Base-by-base conservation (phyloP, 2,888 invertebrate genomes). In the Celastrina argiolus region DNA sequence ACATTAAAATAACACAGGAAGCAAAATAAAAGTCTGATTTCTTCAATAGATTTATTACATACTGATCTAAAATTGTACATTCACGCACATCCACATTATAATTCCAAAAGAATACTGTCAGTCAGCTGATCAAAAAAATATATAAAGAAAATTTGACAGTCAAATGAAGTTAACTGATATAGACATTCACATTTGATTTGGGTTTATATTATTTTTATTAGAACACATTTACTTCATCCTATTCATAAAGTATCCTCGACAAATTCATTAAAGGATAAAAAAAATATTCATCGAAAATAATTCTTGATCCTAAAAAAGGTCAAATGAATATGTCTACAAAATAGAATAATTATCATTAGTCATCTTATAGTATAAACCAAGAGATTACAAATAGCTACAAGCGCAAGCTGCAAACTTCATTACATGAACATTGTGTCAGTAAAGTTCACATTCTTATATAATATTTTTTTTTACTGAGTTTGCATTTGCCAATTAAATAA, bases 21-120 rank as follows among this genome's bases (percentile, higher is more conserved):
- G 42, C 39, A 70, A 71, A 72, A 34, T 68, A 71, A 71, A 66
- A 68, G 58, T 45, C 66, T 10, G 3, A 31, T 58, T 42, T 59
- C 63, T 67, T 59, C 70, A 63, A 73, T 72, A 73, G 68, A 73
- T 74, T 74, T 72, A 73, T 72, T 72, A 74, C 71, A 84, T 84
- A 86, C 87, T 84, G 81, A 79, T 86, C 88, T 88, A 90, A 88
- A 88, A 85, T 86, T 86, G 81, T 87, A 90, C 89, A 91, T 87
- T 87, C 88, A 89, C 86, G 83, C 89, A 88, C 87, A 86, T 85
- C 88, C 89, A 90, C 88, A 88, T 78, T 68, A 78, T 78, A 76
- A 77, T 76, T 77, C 76, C 73, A 76, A 78, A 81, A 80, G 74
- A 80, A 79, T 75, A 68, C 69, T 74, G 73, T 81, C 82, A 81